Conservation (phyloP, 2,113 vertebrate genomes). For the Symphodus melops region DNA sequence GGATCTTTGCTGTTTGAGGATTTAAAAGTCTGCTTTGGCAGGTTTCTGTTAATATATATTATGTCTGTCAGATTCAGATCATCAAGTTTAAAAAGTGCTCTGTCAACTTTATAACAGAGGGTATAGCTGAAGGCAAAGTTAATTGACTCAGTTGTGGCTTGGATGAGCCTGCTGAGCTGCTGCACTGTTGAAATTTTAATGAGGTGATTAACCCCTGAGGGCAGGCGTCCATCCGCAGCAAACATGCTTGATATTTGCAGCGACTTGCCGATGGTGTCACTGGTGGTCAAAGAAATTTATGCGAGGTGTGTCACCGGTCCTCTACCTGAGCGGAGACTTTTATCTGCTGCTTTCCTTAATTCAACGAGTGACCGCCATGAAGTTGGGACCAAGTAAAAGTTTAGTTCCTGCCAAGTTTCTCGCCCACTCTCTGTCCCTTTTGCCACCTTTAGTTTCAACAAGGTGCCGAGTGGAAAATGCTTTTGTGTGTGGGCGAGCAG, state of each 20-base stretch:
- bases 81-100: conserved; percentile 36
- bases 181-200: conserved; percentile 64
- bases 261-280: conserved; percentile 23
- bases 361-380: not conserved
- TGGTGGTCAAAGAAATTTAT: conserved; percentile 43
- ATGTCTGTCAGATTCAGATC: conserved; percentile 11
- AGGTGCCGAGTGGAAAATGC: not conserved
- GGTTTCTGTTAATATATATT: not conserved
- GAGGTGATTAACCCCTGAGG: conserved; percentile 68
- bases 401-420: conserved; percentile 6
- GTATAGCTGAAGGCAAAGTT: conserved; percentile 55
- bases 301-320: conserved; percentile 25
- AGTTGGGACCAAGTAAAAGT: conserved; percentile 10
- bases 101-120: conserved; percentile 2
- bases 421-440: not conserved
- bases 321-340: conserved; percentile 37
- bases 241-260: conserved; percentile 60
- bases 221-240: conserved; percentile 43
- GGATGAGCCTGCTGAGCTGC: conserved; percentile 48
- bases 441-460: not conserved
- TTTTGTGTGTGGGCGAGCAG: not conserved
- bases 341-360: conserved; percentile 41
- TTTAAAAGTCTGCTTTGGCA: too few species aligned
- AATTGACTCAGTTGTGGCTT: conserved; percentile 58
- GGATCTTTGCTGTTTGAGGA: too few species aligned